Evolutionary conservation across 2,113 vertebrate genomes (phyloP), one percentile per base, ranked within the genome.

Genomic region (Cygnus atratus): DNA sequence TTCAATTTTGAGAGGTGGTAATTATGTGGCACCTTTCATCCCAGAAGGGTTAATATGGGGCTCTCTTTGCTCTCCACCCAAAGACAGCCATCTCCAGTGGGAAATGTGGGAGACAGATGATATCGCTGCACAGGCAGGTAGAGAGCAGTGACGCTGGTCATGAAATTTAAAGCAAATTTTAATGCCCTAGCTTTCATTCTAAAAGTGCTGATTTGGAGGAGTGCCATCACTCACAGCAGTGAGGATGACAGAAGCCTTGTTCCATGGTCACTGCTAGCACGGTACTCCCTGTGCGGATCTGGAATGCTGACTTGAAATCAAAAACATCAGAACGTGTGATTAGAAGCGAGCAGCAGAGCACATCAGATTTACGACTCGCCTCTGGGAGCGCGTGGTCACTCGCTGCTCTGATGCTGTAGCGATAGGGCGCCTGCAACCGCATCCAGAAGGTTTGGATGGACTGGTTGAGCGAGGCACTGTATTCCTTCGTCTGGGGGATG

Each of bases 401-500:
- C 11, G 35, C 16, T 57, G 71, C 77, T 37, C 20, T 0, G 15
- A 10, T 43, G 46, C 76, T 6, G 52, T 1, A 31, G 73, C 2
- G 3, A 28, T 18, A 55, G 72, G 44, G 11, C 43, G 62, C 57
- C 57, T 63, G 25, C 54, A 63, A 5, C 41, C 21, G 0, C n/a
- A 8, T n/a, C 71, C 63, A 20, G 58, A 9, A 61, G 74, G 11
- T 58, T 11, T 28, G 37, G 29, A 1, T 7, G 25, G 31, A 24
- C 44, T 28, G 21, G 9, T 24, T 59, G 46, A 46, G 24, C 0
- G 0, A 35, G 39, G n/a, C 0, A 4, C 22, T 67, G 41, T 39
- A 9, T 52, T 46, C 46, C 90, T 41, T 11, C 10, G 52, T 25
- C 48, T 11, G 1, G 55, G 33, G 28, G 2, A 3, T 77, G 0